A percentile compares a stretch with the other conserved stretches of the same genome.
These are phyloP conservation scores for Dicycla oo DNA, from an alignment of 2,888 invertebrate species.

Conservation along the genomic window DNA sequence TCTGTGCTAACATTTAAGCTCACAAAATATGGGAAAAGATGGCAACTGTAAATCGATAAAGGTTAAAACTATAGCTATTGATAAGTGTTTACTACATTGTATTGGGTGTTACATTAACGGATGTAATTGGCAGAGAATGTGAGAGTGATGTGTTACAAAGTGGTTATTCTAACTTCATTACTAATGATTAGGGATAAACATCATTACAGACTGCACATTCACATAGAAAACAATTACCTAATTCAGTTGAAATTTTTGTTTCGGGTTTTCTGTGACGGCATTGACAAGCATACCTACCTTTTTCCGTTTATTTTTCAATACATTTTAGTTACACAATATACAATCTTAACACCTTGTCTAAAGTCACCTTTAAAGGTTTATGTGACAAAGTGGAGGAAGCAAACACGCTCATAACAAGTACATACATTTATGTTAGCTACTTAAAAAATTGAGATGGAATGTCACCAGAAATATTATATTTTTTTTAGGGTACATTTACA, in stretches of 20 bases:
- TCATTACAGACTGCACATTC: not conserved
- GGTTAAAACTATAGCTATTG: slow-evolving; percentile 49
- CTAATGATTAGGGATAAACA: not conserved
- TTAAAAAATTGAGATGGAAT: too few relatives aligned
- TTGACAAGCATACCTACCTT: not conserved
- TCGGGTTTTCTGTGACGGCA: not conserved
- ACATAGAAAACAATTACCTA: not conserved
- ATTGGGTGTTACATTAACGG: slow-evolving; percentile 29
- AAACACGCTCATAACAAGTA: too few relatives aligned
- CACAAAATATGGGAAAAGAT: slow-evolving; percentile 71
- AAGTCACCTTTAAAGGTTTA: too few relatives aligned
- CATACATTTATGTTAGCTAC: too few relatives aligned
- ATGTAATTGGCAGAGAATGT: slow-evolving; percentile 19
- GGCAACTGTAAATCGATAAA: slow-evolving; percentile 64
- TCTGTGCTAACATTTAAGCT: slow-evolving; percentile 68
- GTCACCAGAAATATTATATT: too few relatives aligned
- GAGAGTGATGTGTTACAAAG: not conserved
- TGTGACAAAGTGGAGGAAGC: too few relatives aligned
- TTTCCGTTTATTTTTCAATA: too few relatives aligned
- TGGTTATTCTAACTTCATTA: not conserved
- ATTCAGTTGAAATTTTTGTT: not conserved
- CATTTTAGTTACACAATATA: too few relatives aligned
- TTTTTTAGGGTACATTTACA: too few relatives aligned
- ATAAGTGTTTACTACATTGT: slow-evolving; percentile 28
- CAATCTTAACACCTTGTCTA: too few relatives aligned